Evolutionary conservation across 2,888 invertebrate genomes (phyloP).

Genomic region (Villa cingulata): DNA sequence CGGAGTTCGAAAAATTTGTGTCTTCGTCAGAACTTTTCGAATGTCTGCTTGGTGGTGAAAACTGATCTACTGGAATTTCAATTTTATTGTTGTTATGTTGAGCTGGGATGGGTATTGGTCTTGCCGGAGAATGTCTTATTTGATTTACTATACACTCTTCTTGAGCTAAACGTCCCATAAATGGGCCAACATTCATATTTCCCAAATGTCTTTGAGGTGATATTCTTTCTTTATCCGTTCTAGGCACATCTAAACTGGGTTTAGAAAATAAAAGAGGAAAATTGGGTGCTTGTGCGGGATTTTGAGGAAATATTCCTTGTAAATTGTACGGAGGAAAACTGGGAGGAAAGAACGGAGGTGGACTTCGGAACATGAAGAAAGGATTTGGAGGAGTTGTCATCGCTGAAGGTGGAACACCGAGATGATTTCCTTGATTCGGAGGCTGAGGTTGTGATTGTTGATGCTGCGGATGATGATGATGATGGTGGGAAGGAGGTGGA

Average conservation of each 20-base stretch:
- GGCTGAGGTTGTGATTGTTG: constrained; percentile 27
- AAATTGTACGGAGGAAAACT: constrained; percentile 47
- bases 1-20: constrained; percentile 13
- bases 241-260: constrained; percentile 40
- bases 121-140: constrained; percentile 50
- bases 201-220: constrained; percentile 16
- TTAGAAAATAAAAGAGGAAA: constrained; percentile 48
- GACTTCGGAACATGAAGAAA: constrained; percentile 59
- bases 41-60: constrained; percentile 14
- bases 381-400: constrained; percentile 44
- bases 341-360: constrained; percentile 50
- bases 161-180: not conserved
- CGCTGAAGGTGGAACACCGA: constrained; percentile 22
- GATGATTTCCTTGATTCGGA: constrained; percentile 5
- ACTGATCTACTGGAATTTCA: constrained; percentile 1
- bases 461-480: constrained; percentile 25
- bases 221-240: constrained; percentile 27
- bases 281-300: constrained; percentile 27
- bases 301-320: constrained; percentile 44
- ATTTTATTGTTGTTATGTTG: constrained; percentile 1
- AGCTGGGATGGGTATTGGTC: constrained; percentile 33
- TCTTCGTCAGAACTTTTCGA: constrained; percentile 18
- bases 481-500: constrained; percentile 19
- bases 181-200: constrained; percentile 9
- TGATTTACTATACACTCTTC: constrained; percentile 26